Conservation (phyloP, 1,140 invertebrate species). For the Brachionus manjavacas region DNA sequence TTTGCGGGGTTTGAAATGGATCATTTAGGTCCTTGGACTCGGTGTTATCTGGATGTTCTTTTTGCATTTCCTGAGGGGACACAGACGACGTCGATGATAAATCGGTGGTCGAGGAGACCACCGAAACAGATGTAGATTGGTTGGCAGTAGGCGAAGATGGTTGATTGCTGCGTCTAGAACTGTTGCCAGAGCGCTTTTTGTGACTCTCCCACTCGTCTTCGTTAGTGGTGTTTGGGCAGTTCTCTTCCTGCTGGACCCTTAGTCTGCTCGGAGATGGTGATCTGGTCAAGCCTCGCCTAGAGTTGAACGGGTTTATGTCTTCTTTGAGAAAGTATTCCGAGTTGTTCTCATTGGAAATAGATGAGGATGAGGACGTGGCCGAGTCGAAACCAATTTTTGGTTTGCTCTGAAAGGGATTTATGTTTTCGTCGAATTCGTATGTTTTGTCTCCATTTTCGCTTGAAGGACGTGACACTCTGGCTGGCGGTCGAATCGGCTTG, state of each 20-base stretch:
- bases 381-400: conserved; percentile 16
- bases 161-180: not conserved
- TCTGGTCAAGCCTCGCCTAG: not conserved
- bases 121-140: not conserved
- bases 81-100: not conserved
- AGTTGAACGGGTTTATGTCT: not conserved
- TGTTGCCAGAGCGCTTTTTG: conserved; percentile 3
- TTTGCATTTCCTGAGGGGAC: not conserved
- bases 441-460: not conserved
- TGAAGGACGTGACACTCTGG: not conserved
- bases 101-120: conserved; percentile 18
- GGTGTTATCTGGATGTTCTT: not conserved
- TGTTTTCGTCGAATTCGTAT: not conserved
- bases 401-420: not conserved
- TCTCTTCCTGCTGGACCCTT: not conserved
- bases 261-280: not conserved
- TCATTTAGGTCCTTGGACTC: not conserved
- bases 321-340: not conserved
- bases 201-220: conserved; percentile 29
- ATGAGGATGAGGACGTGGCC: conserved; percentile 4
- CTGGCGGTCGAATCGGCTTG: not conserved
- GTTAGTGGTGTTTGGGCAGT: not conserved
- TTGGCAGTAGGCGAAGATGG: not conserved
- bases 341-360: conserved; percentile 16
- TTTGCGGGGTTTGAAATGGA: conserved; percentile 9